Base-by-base conservation (phyloP, 2,888 invertebrate species). In the Agelastica alni region DNA sequence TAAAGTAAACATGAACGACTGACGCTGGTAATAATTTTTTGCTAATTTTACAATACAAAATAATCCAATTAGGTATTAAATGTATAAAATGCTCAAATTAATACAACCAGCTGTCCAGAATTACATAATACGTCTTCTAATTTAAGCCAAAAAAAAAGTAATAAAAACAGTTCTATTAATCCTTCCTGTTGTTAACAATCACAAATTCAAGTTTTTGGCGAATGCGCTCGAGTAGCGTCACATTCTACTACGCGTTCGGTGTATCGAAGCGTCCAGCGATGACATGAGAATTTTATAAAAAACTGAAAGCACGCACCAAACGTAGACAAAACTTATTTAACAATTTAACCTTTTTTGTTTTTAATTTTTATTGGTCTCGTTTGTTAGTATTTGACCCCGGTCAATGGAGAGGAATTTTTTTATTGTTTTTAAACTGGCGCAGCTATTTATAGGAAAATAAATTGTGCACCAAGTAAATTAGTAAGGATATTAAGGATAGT, bases 161-260 rank as follows among this genome's bases (percentile, higher is more conserved):
- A 71, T 67, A 68, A 70, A 69, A 70, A 71, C n/a, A n/a, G 68
- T 63, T 70, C 66, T 69, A 71, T 71, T 70, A 66, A 66, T 60
- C 63, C 70, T 70, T 71, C 71, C 71, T 70, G 71, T 70, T 67
- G 67, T 68, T 70, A 67, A 65, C 66, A 63, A 63, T 64, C 62
- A 62, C 63, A 64, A 67, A n/a, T n/a, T 66, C 37, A 39, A 17
- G 18, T 9, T 34, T 18, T 39, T 39, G 20, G 26, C 26, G 26
- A 9, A 3, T 65, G 9, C 9, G n/a, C 26, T 26, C 26, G 26
- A 26, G 7, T 26, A 26, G n/a, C 26, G 7, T 26, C 26, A 26
- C 26, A 26, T 26, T 26, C 26, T 26, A 26, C n/a, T n/a, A n/a
- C n/a, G n/a, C n/a, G n/a, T n/a, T n/a, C n/a, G n/a, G n/a, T n/a